Evolutionary conservation across 2,797 vertebrate genomes (phyloP).

Genomic region (Poeciliopsis presidionis): DNA sequence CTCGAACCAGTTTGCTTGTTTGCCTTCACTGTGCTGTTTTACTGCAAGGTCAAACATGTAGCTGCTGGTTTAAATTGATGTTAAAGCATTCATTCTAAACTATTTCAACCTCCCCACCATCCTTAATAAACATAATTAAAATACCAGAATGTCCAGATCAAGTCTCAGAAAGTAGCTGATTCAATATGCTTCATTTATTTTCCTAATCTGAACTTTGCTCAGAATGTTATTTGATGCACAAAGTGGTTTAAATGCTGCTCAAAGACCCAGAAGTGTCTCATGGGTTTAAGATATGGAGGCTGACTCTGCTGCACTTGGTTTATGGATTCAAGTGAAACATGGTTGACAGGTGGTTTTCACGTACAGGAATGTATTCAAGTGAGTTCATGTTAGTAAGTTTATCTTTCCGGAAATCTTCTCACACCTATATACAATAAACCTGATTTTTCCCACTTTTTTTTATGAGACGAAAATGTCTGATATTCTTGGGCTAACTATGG

Average conservation of each 20-base stretch:
- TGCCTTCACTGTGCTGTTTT: not conserved
- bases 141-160: not conserved
- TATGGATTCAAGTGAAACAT: conserved; percentile 24
- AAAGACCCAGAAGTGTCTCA: not conserved
- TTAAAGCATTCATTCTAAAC: not conserved
- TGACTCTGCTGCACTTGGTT: conserved; percentile 1
- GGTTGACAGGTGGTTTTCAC: conserved; percentile 44
- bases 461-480: not conserved
- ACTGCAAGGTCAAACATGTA: not conserved
- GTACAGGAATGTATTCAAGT: conserved; percentile 9
- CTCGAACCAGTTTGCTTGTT: not conserved
- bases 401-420: conserved; percentile 25
- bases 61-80: not conserved
- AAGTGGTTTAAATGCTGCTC: not conserved
- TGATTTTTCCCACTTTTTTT: not conserved
- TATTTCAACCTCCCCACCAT: not conserved
- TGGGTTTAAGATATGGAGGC: too few relatives aligned
- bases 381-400: not conserved
- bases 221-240: conserved; percentile 1
- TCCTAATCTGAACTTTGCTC: not conserved
- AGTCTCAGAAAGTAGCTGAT: not conserved
- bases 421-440: conserved; percentile 4
- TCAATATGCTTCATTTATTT: not conserved
- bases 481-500: not conserved
- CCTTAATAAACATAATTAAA: not conserved